phyloP scores from a whole-genome alignment of 53 echinoderm and acorn worm genomes.

The Arbacia lixula region DNA sequence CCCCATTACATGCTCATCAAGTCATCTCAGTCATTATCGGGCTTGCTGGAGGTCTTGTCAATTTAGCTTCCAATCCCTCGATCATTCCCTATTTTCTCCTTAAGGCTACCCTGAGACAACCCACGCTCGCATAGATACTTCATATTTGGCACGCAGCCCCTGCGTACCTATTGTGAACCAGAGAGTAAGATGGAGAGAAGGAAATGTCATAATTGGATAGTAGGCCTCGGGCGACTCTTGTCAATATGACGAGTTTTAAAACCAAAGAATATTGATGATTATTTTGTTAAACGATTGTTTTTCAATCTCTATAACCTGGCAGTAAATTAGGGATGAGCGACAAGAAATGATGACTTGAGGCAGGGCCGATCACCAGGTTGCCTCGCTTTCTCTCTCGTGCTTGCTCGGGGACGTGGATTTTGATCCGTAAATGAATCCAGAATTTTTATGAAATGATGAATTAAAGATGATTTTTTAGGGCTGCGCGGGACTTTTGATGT shows the following conservation, averaged over 20 bases:
- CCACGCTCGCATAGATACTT: not conserved
- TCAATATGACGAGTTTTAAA: not conserved
- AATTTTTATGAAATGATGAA: too few relatives aligned
- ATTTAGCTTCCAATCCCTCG: conserved; percentile 37
- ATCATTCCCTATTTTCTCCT: conserved; percentile 30
- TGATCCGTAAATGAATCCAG: too few relatives aligned
- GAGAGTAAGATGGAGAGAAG: conserved; percentile 5
- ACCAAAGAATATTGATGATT: conserved; percentile 10
- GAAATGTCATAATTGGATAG: conserved; percentile 29
- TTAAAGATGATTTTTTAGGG: too few relatives aligned
- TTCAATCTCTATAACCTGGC: conserved; percentile 9
- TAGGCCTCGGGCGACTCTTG: not conserved
- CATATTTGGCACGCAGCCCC: not conserved
- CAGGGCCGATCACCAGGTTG: too few relatives aligned
- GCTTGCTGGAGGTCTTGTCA: conserved; percentile 10
- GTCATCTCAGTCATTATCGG: conserved; percentile 7
- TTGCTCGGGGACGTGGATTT: too few relatives aligned
- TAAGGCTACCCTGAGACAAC: not conserved
- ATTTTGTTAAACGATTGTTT: conserved; percentile 37
- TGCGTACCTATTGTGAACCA: not conserved
- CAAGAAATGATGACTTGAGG: conserved; percentile 4
- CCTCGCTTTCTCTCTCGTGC: too few relatives aligned
- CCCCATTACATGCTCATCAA: conserved; percentile 21
- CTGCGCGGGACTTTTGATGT: too few relatives aligned
- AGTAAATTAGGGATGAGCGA: too few relatives aligned